Conservation (phyloP, 2,797 vertebrate species). For the Clarias pachynema region DNA sequence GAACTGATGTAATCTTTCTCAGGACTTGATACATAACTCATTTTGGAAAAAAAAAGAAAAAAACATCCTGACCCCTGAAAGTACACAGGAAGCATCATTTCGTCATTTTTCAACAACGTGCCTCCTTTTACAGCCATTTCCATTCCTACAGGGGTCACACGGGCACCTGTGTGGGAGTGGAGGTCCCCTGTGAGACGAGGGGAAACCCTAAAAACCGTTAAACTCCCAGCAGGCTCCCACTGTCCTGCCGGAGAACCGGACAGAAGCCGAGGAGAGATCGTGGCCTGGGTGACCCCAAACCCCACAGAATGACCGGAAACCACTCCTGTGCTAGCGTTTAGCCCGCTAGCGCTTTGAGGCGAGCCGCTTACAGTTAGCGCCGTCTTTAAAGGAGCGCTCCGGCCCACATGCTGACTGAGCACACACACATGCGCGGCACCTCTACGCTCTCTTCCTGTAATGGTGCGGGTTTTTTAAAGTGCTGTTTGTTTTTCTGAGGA, state of each 20-base stretch:
- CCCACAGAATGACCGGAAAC: slow-evolving; percentile 44
- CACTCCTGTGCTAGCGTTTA: slow-evolving; percentile 5
- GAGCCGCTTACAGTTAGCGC: neutral
- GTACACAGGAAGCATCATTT: neutral
- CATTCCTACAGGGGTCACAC: slow-evolving; percentile 22
- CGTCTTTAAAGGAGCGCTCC: slow-evolving; percentile 22
- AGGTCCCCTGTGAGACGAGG: slow-evolving; percentile 1
- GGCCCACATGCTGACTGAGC: slow-evolving; percentile 23
- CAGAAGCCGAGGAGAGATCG: neutral
- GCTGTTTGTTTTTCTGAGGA: too few species aligned
- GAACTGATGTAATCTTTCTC: neutral
- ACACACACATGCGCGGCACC: slow-evolving; percentile 20
- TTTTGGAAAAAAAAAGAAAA: neutral
- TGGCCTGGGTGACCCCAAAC: slow-evolving; percentile 28
- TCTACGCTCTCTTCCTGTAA: slow-evolving; percentile 27
- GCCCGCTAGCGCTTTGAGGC: slow-evolving; percentile 11
- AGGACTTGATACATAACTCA: neutral
- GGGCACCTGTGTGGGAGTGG: slow-evolving; percentile 13
- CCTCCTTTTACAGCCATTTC: slow-evolving; percentile 10
- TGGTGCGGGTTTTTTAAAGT: slow-evolving; percentile 7
- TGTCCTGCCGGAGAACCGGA: slow-evolving; percentile 19
- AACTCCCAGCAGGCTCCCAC: slow-evolving; percentile 21
- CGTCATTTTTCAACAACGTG: neutral
- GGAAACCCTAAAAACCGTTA: slow-evolving; percentile 28
- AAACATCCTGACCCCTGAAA: slow-evolving; percentile 11